Evolutionary conservation across 64 coral and sea anemone genomes (phyloP).

Genomic region (Orbicella faveolata): DNA sequence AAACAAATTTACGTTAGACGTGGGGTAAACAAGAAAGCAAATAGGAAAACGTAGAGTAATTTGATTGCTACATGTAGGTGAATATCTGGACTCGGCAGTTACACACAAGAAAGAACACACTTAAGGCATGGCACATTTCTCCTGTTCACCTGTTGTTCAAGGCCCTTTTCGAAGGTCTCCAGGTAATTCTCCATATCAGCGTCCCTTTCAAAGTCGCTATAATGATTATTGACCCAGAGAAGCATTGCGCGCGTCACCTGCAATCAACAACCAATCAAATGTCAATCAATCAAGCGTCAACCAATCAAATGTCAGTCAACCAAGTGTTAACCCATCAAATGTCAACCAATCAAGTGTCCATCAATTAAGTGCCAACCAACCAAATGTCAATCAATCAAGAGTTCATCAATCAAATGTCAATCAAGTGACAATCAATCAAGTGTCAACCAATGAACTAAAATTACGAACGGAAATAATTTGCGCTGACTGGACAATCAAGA

Average conservation of each 20-base stretch:
- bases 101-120: no score
- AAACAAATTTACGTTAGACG: no score
- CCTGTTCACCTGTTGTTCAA: constrained; percentile 70
- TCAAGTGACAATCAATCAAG: not conserved
- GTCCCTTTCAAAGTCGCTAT: constrained; percentile 89
- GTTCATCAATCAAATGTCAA: no score
- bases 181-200: constrained; percentile 83
- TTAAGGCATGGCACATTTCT: not conserved
- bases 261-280: not conserved
- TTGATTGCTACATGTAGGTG: no score
- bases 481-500: not conserved
- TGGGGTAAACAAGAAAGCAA: no score
- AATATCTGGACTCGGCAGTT: no score
- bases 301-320: no score
- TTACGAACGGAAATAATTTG: no score
- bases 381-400: not conserved
- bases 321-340: no score
- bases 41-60: no score
- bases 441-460: not conserved
- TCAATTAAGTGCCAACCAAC: not conserved
- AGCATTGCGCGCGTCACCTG: constrained; percentile 96
- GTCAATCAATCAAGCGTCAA: no score
- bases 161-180: constrained; percentile 84
- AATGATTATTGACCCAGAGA: constrained; percentile 95
- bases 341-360: not conserved